phyloP scores from a whole-genome alignment of 2,888 invertebrate genomes.

The Anodontia alba region DNA sequence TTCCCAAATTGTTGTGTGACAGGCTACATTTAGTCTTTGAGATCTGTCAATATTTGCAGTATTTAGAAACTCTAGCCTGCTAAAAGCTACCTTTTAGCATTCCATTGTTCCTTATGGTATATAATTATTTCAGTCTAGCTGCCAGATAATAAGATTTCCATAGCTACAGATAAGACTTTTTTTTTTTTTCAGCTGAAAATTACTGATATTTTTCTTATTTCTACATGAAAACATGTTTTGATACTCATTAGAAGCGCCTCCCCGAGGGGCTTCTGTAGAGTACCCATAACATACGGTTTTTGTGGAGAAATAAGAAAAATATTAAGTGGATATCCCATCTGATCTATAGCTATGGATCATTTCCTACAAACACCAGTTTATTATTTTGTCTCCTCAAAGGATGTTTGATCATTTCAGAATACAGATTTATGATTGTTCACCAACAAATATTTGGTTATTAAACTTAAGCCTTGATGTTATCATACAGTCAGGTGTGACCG shows the following conservation, averaged over 20 bases:
- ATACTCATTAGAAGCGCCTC: too few relatives aligned
- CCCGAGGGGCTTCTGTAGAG: too few relatives aligned
- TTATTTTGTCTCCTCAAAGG: slow-evolving; percentile 9
- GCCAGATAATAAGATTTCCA: slow-evolving; percentile 15
- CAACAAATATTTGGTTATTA: slow-evolving; percentile 18
- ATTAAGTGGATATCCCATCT: too few relatives aligned
- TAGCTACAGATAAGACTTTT: too few relatives aligned
- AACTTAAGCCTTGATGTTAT: slow-evolving; percentile 6
- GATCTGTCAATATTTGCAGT: slow-evolving; percentile 22
- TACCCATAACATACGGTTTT: too few relatives aligned
- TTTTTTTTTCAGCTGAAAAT: too few relatives aligned
- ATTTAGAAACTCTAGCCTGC: slow-evolving; percentile 2
- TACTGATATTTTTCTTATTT: too few relatives aligned
- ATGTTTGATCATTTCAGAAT: not conserved
- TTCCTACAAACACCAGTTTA: not conserved
- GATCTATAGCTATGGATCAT: too few relatives aligned
- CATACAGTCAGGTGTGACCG: not conserved
- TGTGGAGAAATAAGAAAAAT: too few relatives aligned
- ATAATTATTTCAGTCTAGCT: slow-evolving; percentile 2
- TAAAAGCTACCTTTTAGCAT: slow-evolving; percentile 20
- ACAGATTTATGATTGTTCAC: slow-evolving; percentile 6
- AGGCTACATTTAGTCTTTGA: slow-evolving; percentile 8
- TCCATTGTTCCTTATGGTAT: not conserved
- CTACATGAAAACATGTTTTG: too few relatives aligned
- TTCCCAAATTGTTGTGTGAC: slow-evolving; percentile 9